Evolutionary conservation across 1,140 invertebrate species (phyloP).

Genomic region (Anastrepha ludens): DNA sequence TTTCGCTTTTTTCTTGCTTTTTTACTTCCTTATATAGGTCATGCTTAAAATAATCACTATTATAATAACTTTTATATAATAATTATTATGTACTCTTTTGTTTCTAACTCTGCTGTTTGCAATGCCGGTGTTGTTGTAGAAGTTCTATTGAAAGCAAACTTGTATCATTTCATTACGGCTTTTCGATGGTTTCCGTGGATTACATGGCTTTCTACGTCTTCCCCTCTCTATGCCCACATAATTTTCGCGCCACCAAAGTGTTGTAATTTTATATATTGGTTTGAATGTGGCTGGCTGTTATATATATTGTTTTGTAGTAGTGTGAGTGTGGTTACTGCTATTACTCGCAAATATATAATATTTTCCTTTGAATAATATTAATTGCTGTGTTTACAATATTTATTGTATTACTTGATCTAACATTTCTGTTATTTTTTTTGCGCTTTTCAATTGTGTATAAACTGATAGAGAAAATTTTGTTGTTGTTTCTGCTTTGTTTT

Average conservation of each 20-base stretch:
- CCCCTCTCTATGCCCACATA: constrained; percentile 9
- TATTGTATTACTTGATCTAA: constrained; percentile 37
- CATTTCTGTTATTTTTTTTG: constrained; percentile 4
- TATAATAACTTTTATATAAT: constrained; percentile 11
- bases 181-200: neutral
- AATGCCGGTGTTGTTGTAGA: neutral
- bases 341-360: neutral
- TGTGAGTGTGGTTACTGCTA: constrained; percentile 10
- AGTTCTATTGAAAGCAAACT: neutral
- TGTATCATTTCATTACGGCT: neutral
- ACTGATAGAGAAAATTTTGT: constrained; percentile 32
- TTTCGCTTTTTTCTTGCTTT: neutral
- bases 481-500: constrained; percentile 9
- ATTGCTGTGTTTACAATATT: constrained; percentile 40
- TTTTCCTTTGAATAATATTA: constrained; percentile 1
- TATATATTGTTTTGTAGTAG: neutral
- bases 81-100: constrained; percentile 18
- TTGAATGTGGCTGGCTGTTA: neutral
- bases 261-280: constrained; percentile 13
- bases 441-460: constrained; percentile 34
- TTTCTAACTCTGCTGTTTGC: constrained; percentile 1
- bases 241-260: constrained; percentile 25
- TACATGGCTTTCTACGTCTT: neutral
- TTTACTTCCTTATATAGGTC: constrained; percentile 36
- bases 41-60: constrained; percentile 48